Evolutionary conservation across 2,113 vertebrate species (phyloP).

Genomic region (Sorex araneus): DNA sequence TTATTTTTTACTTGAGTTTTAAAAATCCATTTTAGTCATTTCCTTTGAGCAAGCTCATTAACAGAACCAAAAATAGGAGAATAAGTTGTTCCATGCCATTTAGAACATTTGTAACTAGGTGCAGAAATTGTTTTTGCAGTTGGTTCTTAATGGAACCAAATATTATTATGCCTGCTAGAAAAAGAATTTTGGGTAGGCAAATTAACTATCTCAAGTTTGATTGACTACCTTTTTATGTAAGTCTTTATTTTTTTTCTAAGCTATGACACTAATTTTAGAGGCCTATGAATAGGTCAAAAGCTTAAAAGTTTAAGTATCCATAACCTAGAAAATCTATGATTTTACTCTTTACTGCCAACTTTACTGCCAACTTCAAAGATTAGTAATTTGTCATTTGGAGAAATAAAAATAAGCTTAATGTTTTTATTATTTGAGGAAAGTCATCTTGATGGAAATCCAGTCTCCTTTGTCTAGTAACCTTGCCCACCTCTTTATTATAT

Average conservation of each 20-base stretch:
- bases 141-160: slow-evolving; percentile 65
- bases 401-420: slow-evolving; percentile 35
- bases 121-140: neutral
- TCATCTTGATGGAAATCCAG: neutral
- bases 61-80: slow-evolving; percentile 74
- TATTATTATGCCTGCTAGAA: slow-evolving; percentile 56
- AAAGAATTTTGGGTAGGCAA: slow-evolving; percentile 30
- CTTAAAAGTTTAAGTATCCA: slow-evolving; percentile 36
- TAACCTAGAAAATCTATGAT: slow-evolving; percentile 44
- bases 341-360: neutral
- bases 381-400: neutral
- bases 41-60: slow-evolving; percentile 73
- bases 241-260: slow-evolving; percentile 62
- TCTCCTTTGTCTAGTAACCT: neutral
- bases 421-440: slow-evolving; percentile 32
- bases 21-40: slow-evolving; percentile 57
- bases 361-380: neutral
- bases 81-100: slow-evolving; percentile 62
- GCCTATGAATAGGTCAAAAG: slow-evolving; percentile 51
- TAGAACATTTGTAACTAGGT: slow-evolving; percentile 68
- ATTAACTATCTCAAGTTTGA: slow-evolving; percentile 9
- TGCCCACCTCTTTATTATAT: neutral
- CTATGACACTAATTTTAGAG: slow-evolving; percentile 34
- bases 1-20: slow-evolving; percentile 65
- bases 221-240: slow-evolving; percentile 61